Evolutionary conservation across 2,797 vertebrate genomes (phyloP).

Genomic region (Microctenopoma lineatum): DNA sequence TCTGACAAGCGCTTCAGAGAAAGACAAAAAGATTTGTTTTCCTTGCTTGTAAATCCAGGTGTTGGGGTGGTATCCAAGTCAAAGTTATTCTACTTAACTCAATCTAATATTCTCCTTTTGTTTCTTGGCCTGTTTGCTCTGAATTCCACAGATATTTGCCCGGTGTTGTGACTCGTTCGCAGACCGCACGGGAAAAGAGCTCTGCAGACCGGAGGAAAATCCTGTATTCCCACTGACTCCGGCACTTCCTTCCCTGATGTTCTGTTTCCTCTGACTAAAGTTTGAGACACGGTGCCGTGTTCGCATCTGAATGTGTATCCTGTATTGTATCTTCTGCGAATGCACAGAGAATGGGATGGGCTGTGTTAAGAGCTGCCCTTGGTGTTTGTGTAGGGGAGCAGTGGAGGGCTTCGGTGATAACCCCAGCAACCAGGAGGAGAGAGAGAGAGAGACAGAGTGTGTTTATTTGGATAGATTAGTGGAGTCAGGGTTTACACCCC

Average conservation of each 20-base stretch:
- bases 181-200: constrained; percentile 27
- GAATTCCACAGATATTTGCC: background rate
- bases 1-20: constrained; percentile 27
- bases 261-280: constrained; percentile 78
- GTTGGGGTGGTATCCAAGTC: constrained; percentile 20
- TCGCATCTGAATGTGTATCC: constrained; percentile 62
- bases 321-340: constrained; percentile 61
- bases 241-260: constrained; percentile 79
- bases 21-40: constrained; percentile 50
- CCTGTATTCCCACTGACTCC: constrained; percentile 71
- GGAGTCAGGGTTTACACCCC: constrained; percentile 61
- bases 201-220: constrained; percentile 45
- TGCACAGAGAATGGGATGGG: constrained; percentile 51
- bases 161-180: constrained; percentile 4
- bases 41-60: constrained; percentile 39
- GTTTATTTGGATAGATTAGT: constrained; percentile 80
- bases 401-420: constrained; percentile 67
- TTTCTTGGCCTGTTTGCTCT: constrained; percentile 3
- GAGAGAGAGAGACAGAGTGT: constrained; percentile 36
- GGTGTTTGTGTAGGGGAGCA: constrained; percentile 55
- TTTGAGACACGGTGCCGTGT: constrained; percentile 61
- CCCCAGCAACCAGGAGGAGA: constrained; percentile 62
- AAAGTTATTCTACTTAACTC: background rate
- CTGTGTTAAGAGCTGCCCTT: constrained; percentile 51
- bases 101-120: constrained; percentile 5